A percentile compares a stretch with the other conserved stretches of the same genome.
Conservation (phyloP, 1,140 invertebrate genomes). For the Diabrotica undecimpunctata region DNA sequence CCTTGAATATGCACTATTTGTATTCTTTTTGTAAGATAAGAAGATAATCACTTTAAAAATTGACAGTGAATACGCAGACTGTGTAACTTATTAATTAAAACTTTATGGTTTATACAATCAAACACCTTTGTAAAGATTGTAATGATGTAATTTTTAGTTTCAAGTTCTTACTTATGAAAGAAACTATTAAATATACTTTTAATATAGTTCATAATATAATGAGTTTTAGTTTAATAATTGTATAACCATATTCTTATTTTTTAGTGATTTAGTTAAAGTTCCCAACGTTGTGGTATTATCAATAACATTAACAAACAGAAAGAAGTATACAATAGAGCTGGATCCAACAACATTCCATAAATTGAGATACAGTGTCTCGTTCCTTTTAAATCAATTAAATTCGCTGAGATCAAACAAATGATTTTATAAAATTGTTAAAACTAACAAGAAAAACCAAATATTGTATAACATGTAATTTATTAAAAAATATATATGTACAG, state of each 20-base stretch:
- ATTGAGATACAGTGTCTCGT: slow-evolving; percentile 36
- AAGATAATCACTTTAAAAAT: too few relatives aligned
- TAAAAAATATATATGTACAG: too few relatives aligned
- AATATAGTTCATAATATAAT: background rate
- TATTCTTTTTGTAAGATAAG: too few relatives aligned
- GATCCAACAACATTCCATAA: slow-evolving; percentile 35
- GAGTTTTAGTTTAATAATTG: too few relatives aligned
- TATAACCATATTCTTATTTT: slow-evolving; percentile 19
- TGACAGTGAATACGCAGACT: too few relatives aligned
- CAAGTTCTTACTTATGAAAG: background rate
- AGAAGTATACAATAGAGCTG: slow-evolving; percentile 30
- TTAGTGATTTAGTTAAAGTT: slow-evolving; percentile 26
- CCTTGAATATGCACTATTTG: too few relatives aligned
- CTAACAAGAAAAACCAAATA: background rate
- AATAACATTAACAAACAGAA: slow-evolving; percentile 32
- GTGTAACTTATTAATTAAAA: too few relatives aligned
- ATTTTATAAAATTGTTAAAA: background rate
- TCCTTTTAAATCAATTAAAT: slow-evolving; percentile 34
- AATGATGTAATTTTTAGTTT: background rate
- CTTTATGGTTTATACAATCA: too few relatives aligned
- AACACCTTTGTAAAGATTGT: too few relatives aligned
- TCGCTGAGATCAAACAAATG: slow-evolving; percentile 17
- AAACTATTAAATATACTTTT: background rate
- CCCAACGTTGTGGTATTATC: slow-evolving; percentile 30
- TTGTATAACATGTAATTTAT: background rate